Base-by-base conservation (phyloP, 64 coral and sea anemone genomes). In the Montipora sp. region DNA sequence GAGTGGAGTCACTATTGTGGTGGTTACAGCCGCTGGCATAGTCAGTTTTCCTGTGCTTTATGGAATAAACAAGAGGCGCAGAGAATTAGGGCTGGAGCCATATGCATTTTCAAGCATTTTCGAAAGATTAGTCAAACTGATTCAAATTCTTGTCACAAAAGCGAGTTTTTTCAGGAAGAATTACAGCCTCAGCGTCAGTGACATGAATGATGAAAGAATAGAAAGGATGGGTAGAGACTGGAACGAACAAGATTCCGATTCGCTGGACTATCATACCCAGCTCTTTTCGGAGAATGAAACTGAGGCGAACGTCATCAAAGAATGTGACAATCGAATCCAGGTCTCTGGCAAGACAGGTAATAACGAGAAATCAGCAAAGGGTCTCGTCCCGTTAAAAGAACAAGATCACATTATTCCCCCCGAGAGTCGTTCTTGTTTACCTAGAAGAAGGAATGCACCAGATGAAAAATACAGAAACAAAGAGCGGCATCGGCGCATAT, bases 71-170 rank as follows among this genome's bases (percentile, higher is more conserved):
- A 82, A 82, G 58, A 7, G 55, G 16, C 53, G 55, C 5, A 27
- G 58, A 49, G 75, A 77, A 10, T 48, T 77, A 18, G 43, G 75
- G 2, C 19, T 77, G 49, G 75, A 77, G 14, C 75, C 75, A 16
- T 77, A 49, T 77, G 4, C 75, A 5, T 77, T 48, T 49, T 77
- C 47, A 7, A 4, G 12, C 46, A 27, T 77, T 6, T 16, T 48
- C 15, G 45, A 77, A 49, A 63, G 43, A 15, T 21, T 85, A 9
- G 68, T 70, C 82, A 85, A 71, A 47, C 43, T 85, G 82, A 48
- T 67, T 85, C 44, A 85, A 85, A 11, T 1, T 85, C 44, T 85
- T 5, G 45, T 15, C 50, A 13, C 82, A 50, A 69, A 50, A 49
- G 45, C n/a, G 24, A 49, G 4, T 3, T 85, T n/a, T 3, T 46